Evolutionary conservation across 2,888 invertebrate genomes (phyloP).

Genomic region (Diarsia mendica): DNA sequence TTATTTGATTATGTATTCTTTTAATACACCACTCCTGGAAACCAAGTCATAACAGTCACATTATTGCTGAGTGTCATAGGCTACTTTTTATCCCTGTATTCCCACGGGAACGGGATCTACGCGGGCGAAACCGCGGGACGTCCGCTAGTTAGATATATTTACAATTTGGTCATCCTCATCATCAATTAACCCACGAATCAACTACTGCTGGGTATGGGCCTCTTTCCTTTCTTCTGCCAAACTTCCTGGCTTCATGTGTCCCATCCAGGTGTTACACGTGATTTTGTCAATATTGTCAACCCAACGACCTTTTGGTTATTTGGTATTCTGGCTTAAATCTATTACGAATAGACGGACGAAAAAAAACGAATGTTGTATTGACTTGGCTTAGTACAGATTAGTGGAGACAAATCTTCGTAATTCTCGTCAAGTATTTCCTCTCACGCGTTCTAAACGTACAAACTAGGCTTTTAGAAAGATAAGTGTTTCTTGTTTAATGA

Average conservation of each 20-base stretch:
- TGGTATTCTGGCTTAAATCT: not conserved
- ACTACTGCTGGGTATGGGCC: no score
- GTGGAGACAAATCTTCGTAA: conserved; percentile 3
- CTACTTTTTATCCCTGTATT: no score
- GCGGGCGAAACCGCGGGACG: no score
- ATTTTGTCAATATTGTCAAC: not conserved
- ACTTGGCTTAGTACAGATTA: conserved; percentile 21
- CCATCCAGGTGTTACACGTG: not conserved
- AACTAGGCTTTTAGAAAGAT: conserved; percentile 24
- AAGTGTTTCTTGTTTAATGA: conserved; percentile 37
- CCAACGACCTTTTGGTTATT: not conserved
- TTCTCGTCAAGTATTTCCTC: conserved; percentile 24
- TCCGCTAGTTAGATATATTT: no score
- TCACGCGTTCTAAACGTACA: conserved; percentile 10
- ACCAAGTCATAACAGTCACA: no score
- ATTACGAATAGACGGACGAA: not conserved
- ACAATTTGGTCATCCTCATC: not conserved
- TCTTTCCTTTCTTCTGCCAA: not conserved
- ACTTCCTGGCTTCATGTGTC: not conserved
- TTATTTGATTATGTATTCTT: no score
- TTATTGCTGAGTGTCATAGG: no score
- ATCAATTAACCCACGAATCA: not conserved
- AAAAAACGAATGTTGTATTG: conserved; percentile 7
- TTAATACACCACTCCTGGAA: no score
- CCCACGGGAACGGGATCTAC: no score